A percentile compares a stretch with the other conserved stretches of the same genome.
Evolutionary conservation across 1,140 invertebrate genomes (phyloP).

Genomic region (Vollenhovia emeryi): DNA sequence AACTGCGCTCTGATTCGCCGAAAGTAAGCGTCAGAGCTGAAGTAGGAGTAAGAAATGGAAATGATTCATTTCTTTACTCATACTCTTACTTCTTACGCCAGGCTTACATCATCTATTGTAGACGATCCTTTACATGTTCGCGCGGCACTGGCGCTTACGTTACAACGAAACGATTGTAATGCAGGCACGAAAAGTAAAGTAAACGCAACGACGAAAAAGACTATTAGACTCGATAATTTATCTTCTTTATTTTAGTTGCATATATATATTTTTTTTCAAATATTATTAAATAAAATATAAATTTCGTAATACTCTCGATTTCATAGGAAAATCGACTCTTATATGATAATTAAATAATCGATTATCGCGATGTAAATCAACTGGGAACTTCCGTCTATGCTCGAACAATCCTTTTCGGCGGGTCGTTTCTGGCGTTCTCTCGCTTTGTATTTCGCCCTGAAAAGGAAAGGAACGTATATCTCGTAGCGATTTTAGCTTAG

Average conservation of each 20-base stretch:
- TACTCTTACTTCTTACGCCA: no score
- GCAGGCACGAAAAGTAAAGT: neutral
- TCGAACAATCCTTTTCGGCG: neutral
- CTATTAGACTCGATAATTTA: neutral
- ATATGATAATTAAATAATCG: neutral
- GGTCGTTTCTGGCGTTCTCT: neutral
- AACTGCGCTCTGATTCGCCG: no score
- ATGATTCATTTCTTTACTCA: no score
- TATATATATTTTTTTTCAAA: neutral
- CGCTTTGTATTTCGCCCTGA: neutral
- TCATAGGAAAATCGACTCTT: neutral
- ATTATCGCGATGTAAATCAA: neutral
- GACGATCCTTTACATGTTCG: no score
- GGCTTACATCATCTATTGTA: no score
- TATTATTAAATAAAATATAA: neutral
- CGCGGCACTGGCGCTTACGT: no score
- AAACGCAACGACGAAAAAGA: neutral
- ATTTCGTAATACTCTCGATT: neutral
- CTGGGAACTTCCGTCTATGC: neutral
- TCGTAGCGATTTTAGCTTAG: constrained; percentile 44
- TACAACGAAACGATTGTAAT: neutral
- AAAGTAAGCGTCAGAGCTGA: no score
- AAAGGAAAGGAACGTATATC: neutral
- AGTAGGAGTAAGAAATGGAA: no score
- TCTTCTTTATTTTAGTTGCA: neutral